Evolutionary conservation across 2,797 vertebrate species (phyloP), one percentile per base, ranked within the genome.

Genomic region (Poeciliopsis gracilis): DNA sequence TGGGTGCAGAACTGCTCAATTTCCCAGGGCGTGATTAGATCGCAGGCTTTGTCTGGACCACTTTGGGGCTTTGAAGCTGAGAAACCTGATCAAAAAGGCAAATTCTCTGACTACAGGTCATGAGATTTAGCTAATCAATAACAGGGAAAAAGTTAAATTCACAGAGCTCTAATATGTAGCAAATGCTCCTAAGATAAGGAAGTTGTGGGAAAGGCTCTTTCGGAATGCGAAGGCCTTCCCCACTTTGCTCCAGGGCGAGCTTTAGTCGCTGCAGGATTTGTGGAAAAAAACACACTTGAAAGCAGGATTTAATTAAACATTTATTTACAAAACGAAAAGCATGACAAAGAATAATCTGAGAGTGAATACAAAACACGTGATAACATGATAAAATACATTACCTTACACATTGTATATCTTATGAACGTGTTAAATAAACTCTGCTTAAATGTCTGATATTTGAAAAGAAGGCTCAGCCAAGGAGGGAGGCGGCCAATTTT

Each of bases 321-420:
- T 98, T 98, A 99, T 98, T 98, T 97, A 97, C 97, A 97, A 96
- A 94, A 80, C 89, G 95, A 94, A 93, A 93, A 96, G 75, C 89
- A 92, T 84, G 87, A 97, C 96, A 95, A 96, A 97, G 95, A 94
- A 92, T 90, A 89, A 82, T 75, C 94, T 93, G 90, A 95, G 95
- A 87, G 94, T 92, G 91, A 94, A 96, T 97, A 97, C 95, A 97
- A 98, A 96, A 96, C 93, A 94, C 95, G 94, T 93, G 90, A 93
- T 96, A 97, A 95, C 95, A 94, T 95, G 95, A 96, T 96, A 96
- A 94, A 95, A 96, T 94, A 96, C 94, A 96, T 95, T 94, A 96
- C 94, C 92, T 94, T 94, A 96, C 95, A 81, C 94, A 87, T 94
- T 73, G 75, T 85, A 94, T 91, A 93, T 82, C 78, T 86, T 88